Conservation (phyloP, 2,888 invertebrate species). For the Lobophora halterata region DNA sequence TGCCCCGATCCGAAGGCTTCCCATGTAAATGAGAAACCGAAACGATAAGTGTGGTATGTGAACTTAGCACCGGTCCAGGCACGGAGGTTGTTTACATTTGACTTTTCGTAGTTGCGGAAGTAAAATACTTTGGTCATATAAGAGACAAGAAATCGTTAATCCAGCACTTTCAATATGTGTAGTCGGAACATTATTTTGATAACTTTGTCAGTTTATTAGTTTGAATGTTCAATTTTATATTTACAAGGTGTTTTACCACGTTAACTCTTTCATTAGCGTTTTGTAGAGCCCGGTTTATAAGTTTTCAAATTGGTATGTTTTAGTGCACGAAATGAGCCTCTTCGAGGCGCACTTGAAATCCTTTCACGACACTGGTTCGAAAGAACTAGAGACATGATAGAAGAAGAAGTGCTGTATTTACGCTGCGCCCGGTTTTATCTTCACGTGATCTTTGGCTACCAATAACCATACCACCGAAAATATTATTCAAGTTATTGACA, state of each 20-base stretch:
- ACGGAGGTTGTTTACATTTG: constrained; percentile 78
- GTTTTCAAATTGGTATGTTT: too few species aligned
- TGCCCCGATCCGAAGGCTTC: constrained; percentile 27
- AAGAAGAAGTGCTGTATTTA: constrained; percentile 11
- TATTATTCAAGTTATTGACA: constrained; percentile 1
- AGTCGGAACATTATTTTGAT: too few species aligned
- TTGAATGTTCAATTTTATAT: too few species aligned
- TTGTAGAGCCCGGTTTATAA: too few species aligned
- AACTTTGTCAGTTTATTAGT: too few species aligned
- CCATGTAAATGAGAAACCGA: constrained; percentile 42
- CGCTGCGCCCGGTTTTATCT: constrained; percentile 9
- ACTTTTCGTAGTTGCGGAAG: constrained; percentile 75
- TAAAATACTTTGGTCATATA: constrained; percentile 66
- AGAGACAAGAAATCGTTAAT: constrained; percentile 36
- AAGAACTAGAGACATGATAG: too few species aligned
- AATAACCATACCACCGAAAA: constrained; percentile 1
- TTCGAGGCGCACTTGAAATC: too few species aligned
- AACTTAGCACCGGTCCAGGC: constrained; percentile 51
- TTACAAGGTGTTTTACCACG: too few species aligned
- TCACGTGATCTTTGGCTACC: constrained; percentile 1
- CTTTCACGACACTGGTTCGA: too few species aligned
- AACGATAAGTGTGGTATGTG: constrained; percentile 48
- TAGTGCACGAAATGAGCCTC: too few species aligned
- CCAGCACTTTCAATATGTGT: constrained; percentile 9
- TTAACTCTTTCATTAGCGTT: too few species aligned